Percentiles rank a stretch among this genome's conserved stretches.
Evolutionary conservation across 2,113 vertebrate species (phyloP).

Genomic region (Carassius carassius): DNA sequence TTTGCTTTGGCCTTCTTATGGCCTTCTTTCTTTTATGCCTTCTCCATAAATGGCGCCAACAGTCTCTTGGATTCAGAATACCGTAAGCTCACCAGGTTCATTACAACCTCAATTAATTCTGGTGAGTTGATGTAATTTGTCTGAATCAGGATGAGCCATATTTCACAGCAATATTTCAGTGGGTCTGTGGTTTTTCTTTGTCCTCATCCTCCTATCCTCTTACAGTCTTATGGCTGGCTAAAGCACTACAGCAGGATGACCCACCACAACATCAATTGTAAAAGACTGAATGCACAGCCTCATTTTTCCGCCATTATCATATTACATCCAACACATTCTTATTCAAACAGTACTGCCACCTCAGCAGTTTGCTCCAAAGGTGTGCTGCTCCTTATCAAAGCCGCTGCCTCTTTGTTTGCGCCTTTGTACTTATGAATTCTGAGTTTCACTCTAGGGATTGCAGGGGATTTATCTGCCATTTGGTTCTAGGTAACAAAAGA

Average conservation of each 20-base stretch:
- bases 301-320: conserved; percentile 25
- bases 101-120: conserved; percentile 10
- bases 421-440: conserved; percentile 67
- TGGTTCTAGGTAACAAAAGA: conserved; percentile 62
- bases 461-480: conserved; percentile 66
- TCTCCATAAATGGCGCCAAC: background rate
- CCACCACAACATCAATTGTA: background rate
- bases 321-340: conserved; percentile 65
- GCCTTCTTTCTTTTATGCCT: too few relatives aligned
- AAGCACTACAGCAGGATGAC: conserved; percentile 4
- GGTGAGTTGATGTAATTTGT: background rate
- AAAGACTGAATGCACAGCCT: conserved; percentile 7
- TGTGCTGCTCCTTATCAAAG: conserved; percentile 60
- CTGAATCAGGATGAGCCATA: conserved; percentile 7
- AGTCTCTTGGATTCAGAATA: background rate
- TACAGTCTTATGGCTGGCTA: background rate
- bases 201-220: background rate
- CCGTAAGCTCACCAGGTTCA: background rate
- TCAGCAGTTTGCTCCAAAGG: conserved; percentile 64
- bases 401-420: conserved; percentile 56
- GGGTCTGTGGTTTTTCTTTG: background rate
- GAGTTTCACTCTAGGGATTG: conserved; percentile 60
- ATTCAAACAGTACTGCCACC: conserved; percentile 61
- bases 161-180: conserved; percentile 11
- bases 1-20: background rate